Conservation (phyloP, 2,113 vertebrate genomes). For the Xenus cinereus region DNA sequence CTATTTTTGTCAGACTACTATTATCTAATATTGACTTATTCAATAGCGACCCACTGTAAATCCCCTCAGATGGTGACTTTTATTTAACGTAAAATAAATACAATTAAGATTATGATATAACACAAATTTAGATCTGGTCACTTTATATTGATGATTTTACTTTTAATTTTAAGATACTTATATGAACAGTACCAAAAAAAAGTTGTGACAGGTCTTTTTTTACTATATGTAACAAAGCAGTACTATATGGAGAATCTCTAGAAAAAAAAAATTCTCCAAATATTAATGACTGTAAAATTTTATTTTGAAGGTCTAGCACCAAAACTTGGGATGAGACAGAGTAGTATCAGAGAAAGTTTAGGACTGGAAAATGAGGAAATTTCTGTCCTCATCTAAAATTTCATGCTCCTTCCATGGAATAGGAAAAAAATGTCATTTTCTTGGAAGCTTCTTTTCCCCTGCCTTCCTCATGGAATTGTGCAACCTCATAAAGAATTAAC, state of each 20-base stretch:
- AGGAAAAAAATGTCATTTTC: neutral
- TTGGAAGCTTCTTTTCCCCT: neutral
- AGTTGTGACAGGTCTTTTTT: neutral
- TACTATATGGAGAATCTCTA: neutral
- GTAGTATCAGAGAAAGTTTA: neutral
- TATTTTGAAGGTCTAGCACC: neutral
- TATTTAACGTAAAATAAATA: neutral
- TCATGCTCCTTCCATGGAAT: neutral
- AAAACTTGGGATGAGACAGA: neutral
- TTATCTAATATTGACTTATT: neutral
- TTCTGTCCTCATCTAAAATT: neutral
- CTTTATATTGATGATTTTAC: neutral
- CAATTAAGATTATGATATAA: neutral
- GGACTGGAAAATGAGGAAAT: neutral
- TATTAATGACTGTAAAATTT: neutral
- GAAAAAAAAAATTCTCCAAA: neutral
- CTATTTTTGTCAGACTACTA: neutral
- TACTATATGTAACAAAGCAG: neutral
- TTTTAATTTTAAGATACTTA: neutral
- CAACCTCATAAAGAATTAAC: neutral
- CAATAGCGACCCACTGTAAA: neutral
- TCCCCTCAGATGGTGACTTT: neutral
- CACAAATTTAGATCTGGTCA: neutral
- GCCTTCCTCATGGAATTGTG: neutral
- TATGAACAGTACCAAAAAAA: neutral